Base-by-base conservation (phyloP, 2,113 vertebrate genomes). In the Melanerpes formicivorus region DNA sequence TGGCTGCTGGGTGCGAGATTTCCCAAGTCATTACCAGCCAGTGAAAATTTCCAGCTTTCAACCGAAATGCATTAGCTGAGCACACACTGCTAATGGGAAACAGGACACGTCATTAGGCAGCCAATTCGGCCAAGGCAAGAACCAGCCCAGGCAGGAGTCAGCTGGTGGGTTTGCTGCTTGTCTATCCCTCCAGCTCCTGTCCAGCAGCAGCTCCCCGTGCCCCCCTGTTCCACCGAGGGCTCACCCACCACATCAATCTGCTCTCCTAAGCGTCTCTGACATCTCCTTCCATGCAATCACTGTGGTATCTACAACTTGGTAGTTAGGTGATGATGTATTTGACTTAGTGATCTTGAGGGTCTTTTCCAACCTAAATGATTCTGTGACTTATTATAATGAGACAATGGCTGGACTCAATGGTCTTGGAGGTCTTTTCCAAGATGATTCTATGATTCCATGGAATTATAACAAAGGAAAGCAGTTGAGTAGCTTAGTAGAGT, bases 61-160 rank as follows among this genome's bases (percentile, higher is more conserved):
- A 95, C 66, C 73, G 60, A 77, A 78, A 95, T 27, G 97, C 97
- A 98, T 99, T 98, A 98, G 97, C 96, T 97, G 97, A 98, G 93
- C 98, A 98, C 98, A 98, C 98, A 96, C 46, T 29, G n/a, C 97
- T 98, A 98, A 98, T 98, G 97, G 93, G 94, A 96, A 97, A 94
- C 97, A 95, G 97, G 97, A 96, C 46, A 70, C 63, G 30, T 86
- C 96, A 96, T 98, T 97, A 97, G 94, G 94, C 95, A 91, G 96
- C 96, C 86, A 88, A 93, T 95, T 90, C 70, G 3, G 32, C 1
- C 0, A 16, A 48, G 40, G 59, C 37, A 21, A 66, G 77, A 40
- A 40, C 89, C 70, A 3, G 32, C 1, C 0, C 16, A 37, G 40
- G 59, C 37, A 21, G 62, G 77, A 34, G 4, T 4, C 65, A 63